Conservation (phyloP, 2,888 invertebrate genomes). For the Chydorus sphaericus region DNA sequence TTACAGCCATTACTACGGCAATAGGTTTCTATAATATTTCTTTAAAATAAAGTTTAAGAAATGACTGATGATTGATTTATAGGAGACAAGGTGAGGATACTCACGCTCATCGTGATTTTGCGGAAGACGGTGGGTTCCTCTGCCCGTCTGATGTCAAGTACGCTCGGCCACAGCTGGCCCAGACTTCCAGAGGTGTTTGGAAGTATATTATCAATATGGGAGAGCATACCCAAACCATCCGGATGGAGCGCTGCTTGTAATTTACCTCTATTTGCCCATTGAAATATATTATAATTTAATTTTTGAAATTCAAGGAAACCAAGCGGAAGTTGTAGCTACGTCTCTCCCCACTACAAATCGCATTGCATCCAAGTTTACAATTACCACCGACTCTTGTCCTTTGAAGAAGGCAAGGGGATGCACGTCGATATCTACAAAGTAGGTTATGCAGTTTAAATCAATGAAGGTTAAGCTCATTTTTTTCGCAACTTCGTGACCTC, state of each 20-base stretch:
- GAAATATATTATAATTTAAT: background rate
- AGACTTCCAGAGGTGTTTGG: slow-evolving; percentile 60
- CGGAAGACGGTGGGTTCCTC: slow-evolving; percentile 52
- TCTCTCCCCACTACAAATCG: slow-evolving; percentile 62
- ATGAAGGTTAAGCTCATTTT: too few relatives aligned
- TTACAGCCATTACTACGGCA: slow-evolving; percentile 27
- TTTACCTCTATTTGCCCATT: background rate
- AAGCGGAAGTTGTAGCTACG: slow-evolving; percentile 46
- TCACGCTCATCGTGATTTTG: slow-evolving; percentile 29
- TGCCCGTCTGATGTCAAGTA: slow-evolving; percentile 65
- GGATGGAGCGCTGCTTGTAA: slow-evolving; percentile 67
- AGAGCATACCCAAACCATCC: slow-evolving; percentile 64
- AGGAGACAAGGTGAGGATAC: slow-evolving; percentile 19
- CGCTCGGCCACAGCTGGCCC: slow-evolving; percentile 61
- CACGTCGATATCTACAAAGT: slow-evolving; percentile 75
- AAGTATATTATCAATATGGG: slow-evolving; percentile 67
- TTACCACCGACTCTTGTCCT: slow-evolving; percentile 63
- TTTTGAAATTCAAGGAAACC: slow-evolving; percentile 10
- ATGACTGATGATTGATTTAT: background rate
- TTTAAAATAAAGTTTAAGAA: background rate
- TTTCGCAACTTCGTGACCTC: too few relatives aligned
- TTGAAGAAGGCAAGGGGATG: slow-evolving; percentile 62
- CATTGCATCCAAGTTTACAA: slow-evolving; percentile 70
- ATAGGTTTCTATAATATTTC: slow-evolving; percentile 17
- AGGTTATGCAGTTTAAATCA: too few relatives aligned